Conservation (phyloP, 1,140 invertebrate genomes). For the Dendrolimus kikuchii region DNA sequence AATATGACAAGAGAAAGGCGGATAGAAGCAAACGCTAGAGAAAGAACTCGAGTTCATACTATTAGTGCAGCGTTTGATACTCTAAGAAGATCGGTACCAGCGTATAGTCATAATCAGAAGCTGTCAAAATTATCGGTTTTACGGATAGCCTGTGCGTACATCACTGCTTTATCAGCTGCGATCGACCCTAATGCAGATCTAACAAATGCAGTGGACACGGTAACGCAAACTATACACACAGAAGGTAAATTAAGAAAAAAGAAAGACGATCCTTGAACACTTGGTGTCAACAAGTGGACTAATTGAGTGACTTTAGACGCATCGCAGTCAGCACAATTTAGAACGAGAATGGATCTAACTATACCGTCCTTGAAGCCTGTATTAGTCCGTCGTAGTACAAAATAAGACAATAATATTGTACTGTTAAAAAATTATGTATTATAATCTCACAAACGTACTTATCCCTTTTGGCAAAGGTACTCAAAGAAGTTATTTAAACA, state of each 20-base stretch:
- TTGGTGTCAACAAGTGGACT: too few relatives aligned
- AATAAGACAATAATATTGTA: too few relatives aligned
- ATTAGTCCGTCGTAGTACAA: too few relatives aligned
- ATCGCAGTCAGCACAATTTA: too few relatives aligned
- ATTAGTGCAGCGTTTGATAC: constrained; percentile 96
- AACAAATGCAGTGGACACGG: constrained; percentile 85
- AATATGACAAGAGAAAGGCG: constrained; percentile 94
- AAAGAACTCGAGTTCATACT: constrained; percentile 93
- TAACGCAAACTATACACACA: constrained; percentile 91
- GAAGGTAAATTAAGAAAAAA: constrained; percentile 92
- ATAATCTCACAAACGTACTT: too few relatives aligned
- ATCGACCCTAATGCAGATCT: constrained; percentile 78
- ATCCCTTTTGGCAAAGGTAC: too few relatives aligned
- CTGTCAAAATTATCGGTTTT: constrained; percentile 93
- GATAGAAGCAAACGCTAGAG: constrained; percentile 94
- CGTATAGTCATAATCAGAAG: constrained; percentile 94
- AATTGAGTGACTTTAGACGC: too few relatives aligned
- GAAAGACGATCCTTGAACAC: constrained; percentile 78
- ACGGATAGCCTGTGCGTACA: constrained; percentile 92
- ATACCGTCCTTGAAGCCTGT: too few relatives aligned
- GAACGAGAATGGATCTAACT: too few relatives aligned
- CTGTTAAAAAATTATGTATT: too few relatives aligned
- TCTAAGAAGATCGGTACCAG: constrained; percentile 85
- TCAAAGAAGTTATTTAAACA: too few relatives aligned
- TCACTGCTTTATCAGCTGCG: constrained; percentile 85